phyloP scores from a whole-genome alignment of 2,888 invertebrate species.

The Apamea sordens region DNA sequence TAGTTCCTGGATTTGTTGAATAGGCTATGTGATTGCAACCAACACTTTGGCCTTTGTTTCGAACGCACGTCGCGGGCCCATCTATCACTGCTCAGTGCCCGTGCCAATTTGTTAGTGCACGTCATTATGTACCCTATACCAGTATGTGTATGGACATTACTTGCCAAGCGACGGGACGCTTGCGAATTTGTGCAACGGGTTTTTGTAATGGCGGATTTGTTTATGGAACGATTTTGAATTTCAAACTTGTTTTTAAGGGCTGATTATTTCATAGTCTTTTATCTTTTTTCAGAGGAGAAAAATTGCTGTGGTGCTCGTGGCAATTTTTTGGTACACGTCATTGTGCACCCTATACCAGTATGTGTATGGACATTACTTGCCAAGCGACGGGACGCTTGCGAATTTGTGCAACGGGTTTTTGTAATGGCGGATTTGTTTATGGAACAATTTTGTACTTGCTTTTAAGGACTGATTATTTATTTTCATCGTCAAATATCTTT shows the following conservation, averaged over 20 bases:
- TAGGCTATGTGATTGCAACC: conserved; percentile 86
- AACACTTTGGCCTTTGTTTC: conserved; percentile 87
- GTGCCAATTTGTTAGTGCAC: conserved; percentile 84
- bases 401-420: conserved; percentile 37
- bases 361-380: conserved; percentile 46
- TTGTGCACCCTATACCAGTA: conserved; percentile 71
- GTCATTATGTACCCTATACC: conserved; percentile 76
- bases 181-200: conserved; percentile 26
- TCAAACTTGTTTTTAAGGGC: neutral
- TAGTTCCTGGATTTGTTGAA: conserved; percentile 80
- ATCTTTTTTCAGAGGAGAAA: neutral
- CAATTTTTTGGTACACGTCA: conserved; percentile 84
- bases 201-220: conserved; percentile 17
- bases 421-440: conserved; percentile 5
- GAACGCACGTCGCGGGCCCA: conserved; percentile 81
- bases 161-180: conserved; percentile 35
- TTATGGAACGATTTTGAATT: conserved; percentile 24
- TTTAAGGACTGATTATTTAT: neutral
- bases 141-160: conserved; percentile 40
- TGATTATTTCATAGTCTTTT: neutral
- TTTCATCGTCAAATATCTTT: neutral
- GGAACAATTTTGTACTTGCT: conserved; percentile 5
- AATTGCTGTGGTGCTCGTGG: conserved; percentile 68
- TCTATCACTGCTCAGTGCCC: conserved; percentile 84
- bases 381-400: conserved; percentile 19